A percentile compares a stretch with the other conserved stretches of the same genome.
phyloP scores from a whole-genome alignment of 30 jellyfish, hydroid and myxozoan species.

The Nemopilema nomurai region DNA sequence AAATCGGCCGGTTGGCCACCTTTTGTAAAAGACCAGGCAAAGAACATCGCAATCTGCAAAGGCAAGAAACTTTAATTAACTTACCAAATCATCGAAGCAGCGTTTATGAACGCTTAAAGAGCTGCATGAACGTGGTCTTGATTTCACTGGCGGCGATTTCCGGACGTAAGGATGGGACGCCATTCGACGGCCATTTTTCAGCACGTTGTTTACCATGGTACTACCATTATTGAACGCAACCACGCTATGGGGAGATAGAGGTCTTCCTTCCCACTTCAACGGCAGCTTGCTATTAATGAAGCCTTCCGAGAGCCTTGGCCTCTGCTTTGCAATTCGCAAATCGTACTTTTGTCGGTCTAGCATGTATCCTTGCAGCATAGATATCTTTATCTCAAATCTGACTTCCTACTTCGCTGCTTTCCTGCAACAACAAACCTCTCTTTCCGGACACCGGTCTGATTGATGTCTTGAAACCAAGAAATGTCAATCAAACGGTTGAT shows the following conservation, averaged over 20 bases:
- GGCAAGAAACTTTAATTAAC: not conserved
- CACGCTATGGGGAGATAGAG: not conserved
- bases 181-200: not conserved
- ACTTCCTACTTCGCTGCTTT: not conserved
- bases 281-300: not conserved
- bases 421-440: not conserved
- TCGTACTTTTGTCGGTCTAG: not conserved
- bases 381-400: not conserved
- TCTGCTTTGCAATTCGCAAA: not conserved
- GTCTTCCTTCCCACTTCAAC: not conserved
- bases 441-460: not conserved
- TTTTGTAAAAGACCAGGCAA: not conserved
- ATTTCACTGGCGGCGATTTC: not conserved
- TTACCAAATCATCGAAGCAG: not conserved
- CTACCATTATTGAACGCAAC: not conserved
- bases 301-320: not conserved
- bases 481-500: too few species aligned
- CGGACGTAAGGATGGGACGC: slow-evolving; percentile 4
- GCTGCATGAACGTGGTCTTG: not conserved
- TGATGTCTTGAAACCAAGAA: too few species aligned
- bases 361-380: not conserved
- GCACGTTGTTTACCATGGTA: not conserved
- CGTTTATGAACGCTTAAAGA: not conserved
- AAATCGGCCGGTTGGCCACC: too few species aligned
- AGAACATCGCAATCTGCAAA: not conserved